phyloP scores from a whole-genome alignment of 2,797 vertebrate species.

The Danionella dracula region DNA sequence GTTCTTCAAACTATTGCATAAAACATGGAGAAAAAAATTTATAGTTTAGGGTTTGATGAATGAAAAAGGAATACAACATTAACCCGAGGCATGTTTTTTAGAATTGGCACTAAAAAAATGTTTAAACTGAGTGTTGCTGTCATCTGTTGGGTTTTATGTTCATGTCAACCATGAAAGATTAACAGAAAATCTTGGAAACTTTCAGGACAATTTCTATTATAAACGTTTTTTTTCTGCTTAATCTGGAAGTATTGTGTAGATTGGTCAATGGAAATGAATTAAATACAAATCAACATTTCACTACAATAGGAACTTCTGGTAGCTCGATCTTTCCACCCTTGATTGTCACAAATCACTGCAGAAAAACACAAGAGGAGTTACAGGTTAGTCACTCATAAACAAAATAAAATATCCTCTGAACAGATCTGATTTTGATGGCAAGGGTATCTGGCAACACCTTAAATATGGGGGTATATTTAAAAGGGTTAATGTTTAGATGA shows the following conservation, averaged over 20 bases:
- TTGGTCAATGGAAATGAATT: background rate
- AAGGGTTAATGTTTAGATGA: no score
- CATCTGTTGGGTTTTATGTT: background rate
- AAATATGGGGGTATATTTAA: no score
- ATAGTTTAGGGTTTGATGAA: no score
- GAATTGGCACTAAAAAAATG: no score
- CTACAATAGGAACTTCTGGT: background rate
- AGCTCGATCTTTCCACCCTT: background rate
- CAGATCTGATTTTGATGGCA: no score
- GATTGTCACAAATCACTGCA: slow-evolving; percentile 4
- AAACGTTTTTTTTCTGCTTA: background rate
- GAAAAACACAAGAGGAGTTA: background rate
- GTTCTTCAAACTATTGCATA: no score
- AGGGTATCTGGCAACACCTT: no score
- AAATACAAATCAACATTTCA: background rate
- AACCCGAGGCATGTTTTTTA: no score
- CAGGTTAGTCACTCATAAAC: background rate
- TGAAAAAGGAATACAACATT: no score
- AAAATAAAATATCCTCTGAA: background rate
- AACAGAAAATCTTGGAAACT: background rate
- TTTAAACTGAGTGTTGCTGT: background rate
- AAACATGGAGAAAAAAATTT: no score
- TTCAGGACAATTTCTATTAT: no score
- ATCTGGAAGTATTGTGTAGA: background rate
- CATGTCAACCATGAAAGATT: background rate